Percentiles rank a stretch among this genome's conserved stretches.
Evolutionary conservation across 2,888 invertebrate genomes (phyloP).

Genomic region (Drosophila anceps): DNA sequence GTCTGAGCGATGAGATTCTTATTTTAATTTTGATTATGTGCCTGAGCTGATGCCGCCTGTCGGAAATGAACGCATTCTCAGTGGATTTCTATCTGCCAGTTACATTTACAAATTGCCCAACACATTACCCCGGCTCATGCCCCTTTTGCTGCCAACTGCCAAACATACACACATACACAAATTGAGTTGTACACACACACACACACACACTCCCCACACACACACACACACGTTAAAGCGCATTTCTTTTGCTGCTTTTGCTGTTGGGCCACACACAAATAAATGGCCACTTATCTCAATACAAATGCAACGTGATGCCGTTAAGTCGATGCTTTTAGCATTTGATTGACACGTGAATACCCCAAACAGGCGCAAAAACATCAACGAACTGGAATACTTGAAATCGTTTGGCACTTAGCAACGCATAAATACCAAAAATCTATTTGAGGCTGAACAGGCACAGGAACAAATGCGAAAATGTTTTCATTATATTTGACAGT

Average conservation of each 20-base stretch:
- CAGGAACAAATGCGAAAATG: slow-evolving; percentile 22
- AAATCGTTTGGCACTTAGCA: slow-evolving; percentile 59
- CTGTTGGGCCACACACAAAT: slow-evolving; percentile 35
- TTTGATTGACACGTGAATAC: slow-evolving; percentile 71
- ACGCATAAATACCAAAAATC: slow-evolving; percentile 47
- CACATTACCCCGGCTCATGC: slow-evolving; percentile 47
- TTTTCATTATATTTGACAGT: slow-evolving; percentile 3
- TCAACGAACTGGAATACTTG: slow-evolving; percentile 27
- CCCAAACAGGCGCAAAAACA: slow-evolving; percentile 26
- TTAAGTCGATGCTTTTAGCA: slow-evolving; percentile 68
- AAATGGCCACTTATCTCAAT: slow-evolving; percentile 60
- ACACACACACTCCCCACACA: neutral
- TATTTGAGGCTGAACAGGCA: neutral
- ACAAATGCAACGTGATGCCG: slow-evolving; percentile 64
- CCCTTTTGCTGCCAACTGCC: slow-evolving; percentile 8
- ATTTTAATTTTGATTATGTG: slow-evolving; percentile 80
- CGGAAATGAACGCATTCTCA: slow-evolving; percentile 55
- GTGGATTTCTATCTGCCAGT: slow-evolving; percentile 74
- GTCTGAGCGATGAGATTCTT: slow-evolving; percentile 78
- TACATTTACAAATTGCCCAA: slow-evolving; percentile 77
- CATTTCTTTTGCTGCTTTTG: slow-evolving; percentile 34
- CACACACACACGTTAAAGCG: slow-evolving; percentile 28
- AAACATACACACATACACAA: slow-evolving; percentile 12
- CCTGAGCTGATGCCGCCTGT: slow-evolving; percentile 27
- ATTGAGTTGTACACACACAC: slow-evolving; percentile 57